phyloP scores from a whole-genome alignment of 2,888 invertebrate genomes.

The Temnothorax rugatulus region DNA sequence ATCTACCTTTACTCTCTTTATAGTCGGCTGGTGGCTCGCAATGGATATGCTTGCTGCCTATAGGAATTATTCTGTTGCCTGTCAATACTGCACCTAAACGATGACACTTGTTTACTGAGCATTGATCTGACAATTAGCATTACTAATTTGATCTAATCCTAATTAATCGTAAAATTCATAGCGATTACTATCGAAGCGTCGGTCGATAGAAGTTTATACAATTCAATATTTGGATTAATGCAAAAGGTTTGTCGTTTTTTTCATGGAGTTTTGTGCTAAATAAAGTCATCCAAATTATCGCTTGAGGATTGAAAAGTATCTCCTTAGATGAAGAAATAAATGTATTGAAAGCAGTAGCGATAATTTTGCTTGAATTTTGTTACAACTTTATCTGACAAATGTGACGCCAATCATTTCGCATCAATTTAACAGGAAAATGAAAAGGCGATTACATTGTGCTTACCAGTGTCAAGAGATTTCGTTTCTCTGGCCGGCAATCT shows the following conservation, averaged over 20 bases:
- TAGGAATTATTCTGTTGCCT: constrained; percentile 92
- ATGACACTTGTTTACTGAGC: constrained; percentile 78
- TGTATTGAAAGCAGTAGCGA: background rate
- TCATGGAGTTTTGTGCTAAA: background rate
- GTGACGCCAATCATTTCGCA: background rate
- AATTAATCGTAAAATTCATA: constrained; percentile 20
- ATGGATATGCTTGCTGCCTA: constrained; percentile 93
- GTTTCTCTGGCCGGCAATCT: constrained; percentile 86
- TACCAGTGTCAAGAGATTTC: constrained; percentile 88
- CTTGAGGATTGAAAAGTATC: background rate
- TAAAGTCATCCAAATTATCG: background rate
- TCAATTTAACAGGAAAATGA: background rate
- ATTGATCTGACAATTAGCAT: constrained; percentile 75
- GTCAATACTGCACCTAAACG: constrained; percentile 89
- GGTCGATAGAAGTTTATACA: background rate
- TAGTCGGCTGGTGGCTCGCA: constrained; percentile 91
- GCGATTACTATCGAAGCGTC: background rate
- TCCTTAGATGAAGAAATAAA: background rate
- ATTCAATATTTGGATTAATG: background rate
- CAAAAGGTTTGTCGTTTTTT: background rate
- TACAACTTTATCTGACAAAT: background rate
- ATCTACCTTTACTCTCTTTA: constrained; percentile 83
- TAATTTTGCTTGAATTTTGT: background rate
- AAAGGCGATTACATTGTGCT: constrained; percentile 24
- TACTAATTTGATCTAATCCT: constrained; percentile 8